Base-by-base conservation (phyloP, 2,797 vertebrate species). In the Eospalax fontanierii region DNA sequence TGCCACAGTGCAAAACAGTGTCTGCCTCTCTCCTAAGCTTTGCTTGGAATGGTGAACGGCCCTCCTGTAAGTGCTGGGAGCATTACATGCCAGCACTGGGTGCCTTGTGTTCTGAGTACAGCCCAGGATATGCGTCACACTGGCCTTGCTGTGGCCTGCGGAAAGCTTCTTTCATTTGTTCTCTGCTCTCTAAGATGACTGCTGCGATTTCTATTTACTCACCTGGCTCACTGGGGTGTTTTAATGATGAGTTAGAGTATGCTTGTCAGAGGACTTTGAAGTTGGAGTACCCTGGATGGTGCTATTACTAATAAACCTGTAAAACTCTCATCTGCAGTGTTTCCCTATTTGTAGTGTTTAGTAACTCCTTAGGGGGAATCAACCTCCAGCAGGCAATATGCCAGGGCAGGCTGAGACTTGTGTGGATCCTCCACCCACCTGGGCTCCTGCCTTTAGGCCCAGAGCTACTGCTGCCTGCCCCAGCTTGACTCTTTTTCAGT, bases 341-440 rank as follows among this genome's bases (percentile, higher is more conserved):
- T 79, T 10, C 65, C 89, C 93, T 86, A 79, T 97, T 97, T 95
- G 95, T 93, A 96, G 61, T 81, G 79, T 22, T 93, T 76, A 91
- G 95, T 71, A 81, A 92, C 74, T 83, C 59, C 9, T 2, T 26
- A 8, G 14, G 5, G 65, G 85, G 43, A 84, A 54, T 40, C n/a
- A 9, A 40, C 30, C 75, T 85, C 65, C 50, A 2, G 40, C 30
- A 74, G 97, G 94, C 80, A 54, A 26, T 38, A 54, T 1, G 89
- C 81, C 12, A 1, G 26, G 74, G 24, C 57, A 0, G 84, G 97
- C 95, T 90, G 66, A 8, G 95, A 46, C 97, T 81, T 95, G 96
- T 83, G 79, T 12, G 0, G 12, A 33, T 40, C 6, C 33, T 33
- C 80, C 26, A 0, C 95, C 96, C 71, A 50, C 61, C 74, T 19